phyloP scores from a whole-genome alignment of 1,140 invertebrate species.

The Atta colombica region DNA sequence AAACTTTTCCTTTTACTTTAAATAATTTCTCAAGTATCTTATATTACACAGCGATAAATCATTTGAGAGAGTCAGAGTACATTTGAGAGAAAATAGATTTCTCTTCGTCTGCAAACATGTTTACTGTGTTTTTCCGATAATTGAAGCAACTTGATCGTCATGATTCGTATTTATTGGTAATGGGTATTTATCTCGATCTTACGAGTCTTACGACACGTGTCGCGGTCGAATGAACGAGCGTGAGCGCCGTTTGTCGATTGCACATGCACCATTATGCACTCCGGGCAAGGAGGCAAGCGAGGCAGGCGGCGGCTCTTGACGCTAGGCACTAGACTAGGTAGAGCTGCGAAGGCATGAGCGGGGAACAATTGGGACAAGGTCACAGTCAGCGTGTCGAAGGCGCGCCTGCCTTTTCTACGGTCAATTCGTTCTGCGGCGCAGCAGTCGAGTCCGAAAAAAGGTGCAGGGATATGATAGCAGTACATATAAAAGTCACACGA shows the following conservation, averaged over 20 bases:
- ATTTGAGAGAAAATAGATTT: neutral
- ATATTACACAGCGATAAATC: neutral
- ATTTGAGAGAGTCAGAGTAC: neutral
- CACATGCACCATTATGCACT: conserved; percentile 53
- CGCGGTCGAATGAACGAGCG: conserved; percentile 35
- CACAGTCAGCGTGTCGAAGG: conserved; percentile 73
- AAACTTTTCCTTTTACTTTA: neutral
- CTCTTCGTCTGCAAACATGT: neutral
- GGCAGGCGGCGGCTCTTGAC: conserved; percentile 24
- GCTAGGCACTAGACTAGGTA: conserved; percentile 58
- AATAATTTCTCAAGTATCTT: neutral
- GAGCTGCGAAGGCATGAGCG: conserved; percentile 68
- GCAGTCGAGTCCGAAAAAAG: conserved; percentile 28
- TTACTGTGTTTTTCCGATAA: neutral
- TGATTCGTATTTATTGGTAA: conserved; percentile 11
- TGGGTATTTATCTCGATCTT: conserved; percentile 33
- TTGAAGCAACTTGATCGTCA: neutral
- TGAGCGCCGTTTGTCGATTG: conserved; percentile 21
- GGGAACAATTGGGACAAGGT: conserved; percentile 73
- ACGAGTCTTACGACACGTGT: conserved; percentile 32
- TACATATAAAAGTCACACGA: neutral
- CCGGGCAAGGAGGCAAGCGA: conserved; percentile 10
- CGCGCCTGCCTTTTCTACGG: conserved; percentile 59
- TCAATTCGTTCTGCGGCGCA: conserved; percentile 50
- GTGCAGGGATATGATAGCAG: too few relatives aligned